phyloP scores from a whole-genome alignment of 2,888 invertebrate species.

The Metalampra italica region DNA sequence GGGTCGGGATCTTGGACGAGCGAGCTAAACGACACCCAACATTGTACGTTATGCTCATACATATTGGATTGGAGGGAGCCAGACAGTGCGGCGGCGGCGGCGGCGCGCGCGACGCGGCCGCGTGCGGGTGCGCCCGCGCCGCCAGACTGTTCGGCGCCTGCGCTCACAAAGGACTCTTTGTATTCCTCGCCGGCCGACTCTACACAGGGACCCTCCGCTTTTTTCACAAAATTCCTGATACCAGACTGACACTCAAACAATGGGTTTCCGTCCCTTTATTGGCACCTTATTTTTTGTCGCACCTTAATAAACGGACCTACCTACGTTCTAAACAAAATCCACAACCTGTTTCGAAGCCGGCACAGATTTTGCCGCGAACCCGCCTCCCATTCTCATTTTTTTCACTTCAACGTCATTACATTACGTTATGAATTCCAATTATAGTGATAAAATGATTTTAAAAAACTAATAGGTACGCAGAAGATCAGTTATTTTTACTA shows the following conservation, averaged over 20 bases:
- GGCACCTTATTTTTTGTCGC: conserved; percentile 75
- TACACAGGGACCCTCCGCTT: conserved; percentile 59
- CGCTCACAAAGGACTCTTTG: conserved; percentile 72
- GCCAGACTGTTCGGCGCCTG: conserved; percentile 75
- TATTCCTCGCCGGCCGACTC: conserved; percentile 58
- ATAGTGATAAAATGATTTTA: neutral
- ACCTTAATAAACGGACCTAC: conserved; percentile 60
- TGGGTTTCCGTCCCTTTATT: conserved; percentile 78
- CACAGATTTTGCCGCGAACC: conserved; percentile 35
- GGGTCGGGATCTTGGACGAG: conserved; percentile 19
- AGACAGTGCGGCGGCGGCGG: conserved; percentile 49
- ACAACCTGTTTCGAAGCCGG: conserved; percentile 65
- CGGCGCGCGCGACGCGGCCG: conserved; percentile 19
- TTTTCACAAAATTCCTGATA: conserved; percentile 71
- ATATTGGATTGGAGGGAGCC: conserved; percentile 19
- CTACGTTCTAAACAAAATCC: conserved; percentile 60
- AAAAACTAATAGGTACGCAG: no score
- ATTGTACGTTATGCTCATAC: conserved; percentile 8
- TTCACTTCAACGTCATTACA: no score
- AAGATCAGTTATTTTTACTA: no score
- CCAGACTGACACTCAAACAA: conserved; percentile 73
- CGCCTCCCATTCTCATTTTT: conserved; percentile 24
- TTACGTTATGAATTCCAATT: neutral
- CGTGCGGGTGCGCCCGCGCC: conserved; percentile 23
- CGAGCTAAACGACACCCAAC: conserved; percentile 28